A percentile compares a stretch with the other conserved stretches of the same genome.
Conservation (phyloP, 1,140 invertebrate genomes). For the Zaprionus nigranus region DNA sequence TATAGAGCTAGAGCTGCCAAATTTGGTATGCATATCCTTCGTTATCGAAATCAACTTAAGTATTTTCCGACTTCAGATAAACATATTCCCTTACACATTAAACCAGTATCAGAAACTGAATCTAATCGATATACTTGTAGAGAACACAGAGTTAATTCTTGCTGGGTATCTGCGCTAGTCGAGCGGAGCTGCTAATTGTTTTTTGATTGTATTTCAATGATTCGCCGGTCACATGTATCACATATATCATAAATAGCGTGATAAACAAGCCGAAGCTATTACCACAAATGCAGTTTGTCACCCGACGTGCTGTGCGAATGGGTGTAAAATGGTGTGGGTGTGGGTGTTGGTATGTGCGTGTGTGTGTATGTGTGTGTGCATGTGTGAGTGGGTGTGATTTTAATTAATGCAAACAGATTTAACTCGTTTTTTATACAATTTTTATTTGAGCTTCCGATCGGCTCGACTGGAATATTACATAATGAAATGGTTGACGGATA, state of each 20-base stretch:
- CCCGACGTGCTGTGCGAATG: background rate
- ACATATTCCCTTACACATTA: too few relatives aligned
- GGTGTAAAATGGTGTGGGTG: background rate
- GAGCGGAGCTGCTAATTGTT: background rate
- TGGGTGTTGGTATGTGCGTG: background rate
- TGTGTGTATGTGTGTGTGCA: background rate
- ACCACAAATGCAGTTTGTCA: conserved; percentile 72
- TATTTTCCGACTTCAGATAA: background rate
- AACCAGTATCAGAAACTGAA: background rate
- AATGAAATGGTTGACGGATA: conserved; percentile 73
- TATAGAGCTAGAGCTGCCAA: background rate
- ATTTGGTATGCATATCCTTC: background rate
- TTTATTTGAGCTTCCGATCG: conserved; percentile 43
- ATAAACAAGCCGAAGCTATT: conserved; percentile 76
- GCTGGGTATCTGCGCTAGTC: conserved; percentile 6
- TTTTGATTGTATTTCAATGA: conserved; percentile 25
- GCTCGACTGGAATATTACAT: conserved; percentile 60
- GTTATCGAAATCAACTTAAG: background rate
- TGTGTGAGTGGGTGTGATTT: conserved; percentile 43
- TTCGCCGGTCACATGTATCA: conserved; percentile 14
- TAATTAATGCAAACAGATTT: conserved; percentile 83
- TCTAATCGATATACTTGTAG: background rate
- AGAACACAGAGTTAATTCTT: background rate
- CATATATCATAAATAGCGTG: conserved; percentile 57
- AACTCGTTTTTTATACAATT: conserved; percentile 58